A percentile compares a stretch with the other conserved stretches of the same genome.
Evolutionary conservation across 2,797 vertebrate species (phyloP).

Genomic region (Leptoclinus maculatus): DNA sequence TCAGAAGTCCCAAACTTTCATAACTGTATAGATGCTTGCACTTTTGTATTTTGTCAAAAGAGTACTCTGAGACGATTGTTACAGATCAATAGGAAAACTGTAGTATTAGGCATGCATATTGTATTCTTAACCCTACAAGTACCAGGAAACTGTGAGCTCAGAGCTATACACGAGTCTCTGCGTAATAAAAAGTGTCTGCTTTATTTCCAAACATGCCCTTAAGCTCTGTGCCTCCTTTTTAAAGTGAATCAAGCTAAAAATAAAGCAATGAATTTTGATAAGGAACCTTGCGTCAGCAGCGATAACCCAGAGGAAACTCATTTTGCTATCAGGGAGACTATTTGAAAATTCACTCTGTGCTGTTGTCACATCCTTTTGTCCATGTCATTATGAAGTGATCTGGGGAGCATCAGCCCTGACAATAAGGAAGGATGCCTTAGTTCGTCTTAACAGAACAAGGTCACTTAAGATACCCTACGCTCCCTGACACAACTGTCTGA

Average conservation of each 20-base stretch:
- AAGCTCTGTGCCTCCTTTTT: constrained; percentile 63
- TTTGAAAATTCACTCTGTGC: constrained; percentile 76
- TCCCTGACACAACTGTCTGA: constrained; percentile 56
- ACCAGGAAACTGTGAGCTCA: constrained; percentile 28
- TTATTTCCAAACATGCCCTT: constrained; percentile 74
- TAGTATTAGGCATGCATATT: neutral
- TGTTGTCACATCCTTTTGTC: constrained; percentile 78
- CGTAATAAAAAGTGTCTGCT: constrained; percentile 59
- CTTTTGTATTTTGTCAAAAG: neutral
- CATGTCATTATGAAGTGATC: constrained; percentile 75
- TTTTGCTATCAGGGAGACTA: constrained; percentile 76
- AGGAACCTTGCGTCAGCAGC: constrained; percentile 69
- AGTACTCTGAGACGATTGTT: neutral
- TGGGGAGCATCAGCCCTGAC: constrained; percentile 73
- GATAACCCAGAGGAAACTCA: constrained; percentile 79
- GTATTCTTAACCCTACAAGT: constrained; percentile 37
- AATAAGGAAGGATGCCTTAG: constrained; percentile 60
- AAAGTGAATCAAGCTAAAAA: constrained; percentile 75
- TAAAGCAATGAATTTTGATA: constrained; percentile 79
- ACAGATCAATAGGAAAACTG: neutral
- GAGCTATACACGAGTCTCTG: constrained; percentile 15
- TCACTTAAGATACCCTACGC: constrained; percentile 67
- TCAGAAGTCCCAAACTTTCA: neutral
- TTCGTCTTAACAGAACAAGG: constrained; percentile 68
- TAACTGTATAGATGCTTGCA: neutral